phyloP scores from a whole-genome alignment of 2,797 vertebrate genomes.

The Alosa sapidissima region DNA sequence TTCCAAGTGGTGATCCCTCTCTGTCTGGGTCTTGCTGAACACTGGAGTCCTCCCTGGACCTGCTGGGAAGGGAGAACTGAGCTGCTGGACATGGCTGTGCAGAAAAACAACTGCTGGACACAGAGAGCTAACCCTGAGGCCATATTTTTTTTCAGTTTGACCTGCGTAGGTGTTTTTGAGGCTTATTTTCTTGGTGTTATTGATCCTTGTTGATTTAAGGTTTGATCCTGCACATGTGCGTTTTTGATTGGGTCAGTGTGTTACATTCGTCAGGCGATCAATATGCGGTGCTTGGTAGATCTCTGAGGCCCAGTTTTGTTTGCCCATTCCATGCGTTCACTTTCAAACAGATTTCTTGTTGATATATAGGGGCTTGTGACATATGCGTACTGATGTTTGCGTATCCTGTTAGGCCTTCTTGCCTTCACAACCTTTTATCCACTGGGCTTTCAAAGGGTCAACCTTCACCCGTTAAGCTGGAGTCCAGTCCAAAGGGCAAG shows the following conservation, averaged over 20 bases:
- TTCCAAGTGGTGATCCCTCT: slow-evolving; percentile 12
- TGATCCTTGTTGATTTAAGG: neutral
- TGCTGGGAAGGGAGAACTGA: neutral
- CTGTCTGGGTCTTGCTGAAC: neutral
- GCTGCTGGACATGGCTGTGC: neutral
- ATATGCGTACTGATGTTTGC: neutral
- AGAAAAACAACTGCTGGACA: neutral
- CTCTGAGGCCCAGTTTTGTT: neutral
- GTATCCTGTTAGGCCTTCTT: neutral
- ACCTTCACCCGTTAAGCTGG: neutral
- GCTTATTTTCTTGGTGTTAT: neutral
- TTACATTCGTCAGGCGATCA: neutral
- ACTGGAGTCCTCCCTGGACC: neutral
- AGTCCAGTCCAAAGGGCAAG: neutral
- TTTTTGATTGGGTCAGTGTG: neutral
- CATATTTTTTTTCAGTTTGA: neutral
- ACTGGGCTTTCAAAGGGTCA: neutral
- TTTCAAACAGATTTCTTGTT: neutral
- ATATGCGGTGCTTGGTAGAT: neutral
- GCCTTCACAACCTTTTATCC: slow-evolving; percentile 10
- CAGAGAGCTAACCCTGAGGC: neutral
- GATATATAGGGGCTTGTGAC: neutral
- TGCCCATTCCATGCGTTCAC: neutral
- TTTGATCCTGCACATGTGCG: neutral
- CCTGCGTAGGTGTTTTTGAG: too few species aligned